A percentile compares a stretch with the other conserved stretches of the same genome.
phyloP scores from a whole-genome alignment of 2,888 invertebrate genomes.

The Desoria tigrina region DNA sequence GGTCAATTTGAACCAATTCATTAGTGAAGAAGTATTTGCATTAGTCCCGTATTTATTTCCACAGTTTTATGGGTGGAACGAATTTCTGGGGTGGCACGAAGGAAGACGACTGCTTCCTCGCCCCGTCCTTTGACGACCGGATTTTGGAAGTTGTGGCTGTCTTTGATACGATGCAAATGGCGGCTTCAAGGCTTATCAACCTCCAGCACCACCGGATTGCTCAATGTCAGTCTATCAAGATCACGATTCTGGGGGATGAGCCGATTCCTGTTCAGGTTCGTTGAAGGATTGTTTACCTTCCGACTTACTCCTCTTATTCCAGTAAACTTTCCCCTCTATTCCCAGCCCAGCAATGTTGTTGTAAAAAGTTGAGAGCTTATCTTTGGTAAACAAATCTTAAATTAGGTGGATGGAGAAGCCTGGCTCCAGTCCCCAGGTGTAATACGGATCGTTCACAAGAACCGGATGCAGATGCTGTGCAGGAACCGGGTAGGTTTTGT shows the following conservation, averaged over 20 bases:
- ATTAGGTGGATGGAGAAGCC: slow-evolving; percentile 88
- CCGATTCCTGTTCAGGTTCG: slow-evolving; percentile 53
- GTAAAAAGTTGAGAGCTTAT: too few relatives aligned
- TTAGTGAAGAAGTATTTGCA: not conserved
- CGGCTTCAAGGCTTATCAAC: slow-evolving; percentile 90
- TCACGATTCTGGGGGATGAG: slow-evolving; percentile 80
- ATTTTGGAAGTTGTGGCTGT: slow-evolving; percentile 96
- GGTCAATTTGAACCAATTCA: not conserved
- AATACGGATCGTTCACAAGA: slow-evolving; percentile 93
- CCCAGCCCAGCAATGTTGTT: too few relatives aligned
- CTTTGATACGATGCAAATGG: slow-evolving; percentile 97
- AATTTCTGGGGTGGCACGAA: slow-evolving; percentile 97
- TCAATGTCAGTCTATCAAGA: slow-evolving; percentile 93
- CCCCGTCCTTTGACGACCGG: slow-evolving; percentile 93
- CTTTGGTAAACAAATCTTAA: too few relatives aligned
- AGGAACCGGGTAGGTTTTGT: slow-evolving; percentile 69
- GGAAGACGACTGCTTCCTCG: slow-evolving; percentile 85
- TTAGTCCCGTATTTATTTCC: slow-evolving; percentile 52
- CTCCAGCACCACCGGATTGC: slow-evolving; percentile 96
- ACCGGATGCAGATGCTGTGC: slow-evolving; percentile 93
- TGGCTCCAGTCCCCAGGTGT: slow-evolving; percentile 97
- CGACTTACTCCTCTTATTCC: slow-evolving; percentile 1
- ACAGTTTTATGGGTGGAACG: slow-evolving; percentile 95
- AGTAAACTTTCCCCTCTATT: too few relatives aligned
- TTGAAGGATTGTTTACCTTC: slow-evolving; percentile 5